These are phyloP conservation scores for Acanthopleura granulata DNA, from an alignment of 2,888 invertebrate species.

Conservation along the genomic window DNA sequence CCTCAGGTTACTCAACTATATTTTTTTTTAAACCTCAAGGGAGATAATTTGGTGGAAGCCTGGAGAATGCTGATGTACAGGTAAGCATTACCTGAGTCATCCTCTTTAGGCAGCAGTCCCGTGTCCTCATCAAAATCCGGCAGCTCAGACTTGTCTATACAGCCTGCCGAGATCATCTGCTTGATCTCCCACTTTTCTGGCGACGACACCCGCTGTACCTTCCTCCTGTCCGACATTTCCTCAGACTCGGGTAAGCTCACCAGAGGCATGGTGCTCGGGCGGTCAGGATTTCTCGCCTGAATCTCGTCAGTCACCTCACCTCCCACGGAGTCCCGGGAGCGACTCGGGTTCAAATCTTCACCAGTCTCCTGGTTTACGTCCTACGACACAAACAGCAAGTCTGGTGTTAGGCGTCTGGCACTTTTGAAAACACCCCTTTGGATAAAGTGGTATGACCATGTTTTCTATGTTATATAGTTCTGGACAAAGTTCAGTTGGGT, in stretches of 20 bases:
- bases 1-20: too few relatives aligned
- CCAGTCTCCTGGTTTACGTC: constrained; percentile 97
- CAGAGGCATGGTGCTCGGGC: constrained; percentile 77
- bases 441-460: too few relatives aligned
- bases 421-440: too few relatives aligned
- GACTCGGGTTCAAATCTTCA: constrained; percentile 88
- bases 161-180: constrained; percentile 95
- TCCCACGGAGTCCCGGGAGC: constrained; percentile 46
- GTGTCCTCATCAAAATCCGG: constrained; percentile 99
- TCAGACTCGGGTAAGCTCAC: constrained; percentile 74
- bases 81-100: constrained; percentile 64
- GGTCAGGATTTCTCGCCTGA: constrained; percentile 86
- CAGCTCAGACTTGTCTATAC: constrained; percentile 91
- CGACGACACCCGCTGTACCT: constrained; percentile 82
- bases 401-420: too few relatives aligned
- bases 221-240: constrained; percentile 46
- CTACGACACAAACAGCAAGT: constrained; percentile 40
- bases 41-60: too few relatives aligned
- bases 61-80: too few relatives aligned
- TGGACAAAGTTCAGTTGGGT: too few relatives aligned
- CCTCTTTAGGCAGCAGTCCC: constrained; percentile 84
- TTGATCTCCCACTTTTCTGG: constrained; percentile 98
- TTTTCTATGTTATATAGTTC: too few relatives aligned
- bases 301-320: constrained; percentile 70
- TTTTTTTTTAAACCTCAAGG: too few relatives aligned